Base-by-base conservation (phyloP, 2,888 invertebrate genomes). In the Agonopterix subpropinquella region DNA sequence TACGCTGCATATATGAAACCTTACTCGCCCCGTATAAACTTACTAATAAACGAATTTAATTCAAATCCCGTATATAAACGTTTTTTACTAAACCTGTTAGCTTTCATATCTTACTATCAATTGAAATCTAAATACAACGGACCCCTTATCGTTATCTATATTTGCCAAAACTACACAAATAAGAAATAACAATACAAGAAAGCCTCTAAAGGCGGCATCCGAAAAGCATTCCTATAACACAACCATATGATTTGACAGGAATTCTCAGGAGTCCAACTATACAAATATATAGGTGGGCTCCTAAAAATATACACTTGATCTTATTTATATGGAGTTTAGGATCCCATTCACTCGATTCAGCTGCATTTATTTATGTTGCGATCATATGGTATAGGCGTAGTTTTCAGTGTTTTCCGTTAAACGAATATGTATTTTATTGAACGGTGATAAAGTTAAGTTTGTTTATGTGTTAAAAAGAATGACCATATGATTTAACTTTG, bases 401-500 rank as follows among this genome's bases (percentile, higher is more conserved):
- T 39, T 37, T 37, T 47, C 5, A 39, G 4, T 10, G 44, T 13
- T 36, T 5, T 10, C 10, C n/a, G 41, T 9, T 10, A 18, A 43
- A 8, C 7, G 9, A 55, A 43, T 50, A 47, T 50, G 8, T 43
- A 52, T 49, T 41, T 45, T 52, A 53, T 41, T 8, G 0, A 1
- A 0, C 0, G 0, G 0, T 0, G 0, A n/a, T 61, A 64, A 53
- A 53, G 62, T 51, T 49, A 0, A 51, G 18, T 52, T 55, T 65
- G 4, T 36, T 48, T 59, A 55, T 2, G 7, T 7, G 15, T 2
- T 44, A n/a, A 42, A 41, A 48, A 59, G 44, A 57, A 62, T 39
- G 44, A 71, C 66, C 82, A 82, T 80, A 80, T 82, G 81, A 74
- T 80, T 78, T 73, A 69, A 75, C 67, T 73, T 70, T 76, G 73